These are phyloP conservation scores for Neuroterus valhalla DNA, from an alignment of 1,140 invertebrate species.

Conservation along the genomic window DNA sequence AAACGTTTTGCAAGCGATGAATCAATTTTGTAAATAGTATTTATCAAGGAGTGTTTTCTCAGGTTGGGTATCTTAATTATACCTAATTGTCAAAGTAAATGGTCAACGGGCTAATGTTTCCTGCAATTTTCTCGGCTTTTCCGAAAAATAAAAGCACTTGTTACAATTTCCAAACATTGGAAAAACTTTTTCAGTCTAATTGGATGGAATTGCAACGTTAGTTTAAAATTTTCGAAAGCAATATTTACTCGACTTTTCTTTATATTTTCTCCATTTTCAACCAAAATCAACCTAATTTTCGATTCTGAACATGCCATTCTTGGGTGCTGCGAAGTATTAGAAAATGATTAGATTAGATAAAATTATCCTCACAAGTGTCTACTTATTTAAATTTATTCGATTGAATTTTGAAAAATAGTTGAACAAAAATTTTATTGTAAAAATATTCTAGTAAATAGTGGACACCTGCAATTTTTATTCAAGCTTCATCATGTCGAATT, in stretches of 20 bases:
- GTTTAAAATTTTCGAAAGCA: not conserved
- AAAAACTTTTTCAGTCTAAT: not conserved
- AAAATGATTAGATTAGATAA: not conserved
- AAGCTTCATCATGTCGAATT: not conserved
- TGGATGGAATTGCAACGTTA: not conserved
- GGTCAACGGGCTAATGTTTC: not conserved
- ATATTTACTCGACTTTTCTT: not conserved
- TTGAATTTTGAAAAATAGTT: too few species aligned
- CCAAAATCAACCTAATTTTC: too few species aligned
- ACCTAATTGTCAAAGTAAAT: not conserved
- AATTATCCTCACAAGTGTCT: too few species aligned
- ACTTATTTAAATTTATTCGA: too few species aligned
- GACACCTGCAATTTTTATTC: not conserved
- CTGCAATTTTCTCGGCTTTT: not conserved
- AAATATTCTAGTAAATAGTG: not conserved
- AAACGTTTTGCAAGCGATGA: constrained; percentile 35
- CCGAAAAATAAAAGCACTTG: not conserved
- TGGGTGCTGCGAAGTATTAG: not conserved
- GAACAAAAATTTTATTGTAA: not conserved
- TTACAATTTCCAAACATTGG: not conserved
- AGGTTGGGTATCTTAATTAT: constrained; percentile 37
- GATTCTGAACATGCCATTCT: too few species aligned
- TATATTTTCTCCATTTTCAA: too few species aligned
- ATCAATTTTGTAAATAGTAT: constrained; percentile 39
- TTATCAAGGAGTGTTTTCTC: constrained; percentile 48